phyloP scores from a whole-genome alignment of 1,140 invertebrate genomes.

The Drosophila takahashii region DNA sequence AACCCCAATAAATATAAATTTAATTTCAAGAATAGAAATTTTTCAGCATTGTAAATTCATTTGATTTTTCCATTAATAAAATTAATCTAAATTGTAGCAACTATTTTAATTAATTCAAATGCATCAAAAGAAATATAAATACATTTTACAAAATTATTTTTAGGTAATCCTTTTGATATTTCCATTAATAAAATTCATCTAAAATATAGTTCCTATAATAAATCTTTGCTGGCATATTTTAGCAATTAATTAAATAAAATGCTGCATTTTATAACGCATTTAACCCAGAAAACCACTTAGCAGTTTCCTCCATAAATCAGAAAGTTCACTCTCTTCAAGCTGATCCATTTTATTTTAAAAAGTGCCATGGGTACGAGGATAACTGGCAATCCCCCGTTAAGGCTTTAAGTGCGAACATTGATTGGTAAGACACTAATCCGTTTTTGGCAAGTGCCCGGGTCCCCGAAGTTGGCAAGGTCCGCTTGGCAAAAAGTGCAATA shows the following conservation, averaged over 20 bases:
- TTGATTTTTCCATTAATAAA: no score
- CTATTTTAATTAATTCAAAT: no score
- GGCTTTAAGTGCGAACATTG: conserved; percentile 74
- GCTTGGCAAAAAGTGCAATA: conserved; percentile 70
- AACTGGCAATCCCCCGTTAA: conserved; percentile 44
- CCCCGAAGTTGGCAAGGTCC: conserved; percentile 60
- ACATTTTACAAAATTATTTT: no score
- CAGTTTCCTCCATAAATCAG: conserved; percentile 38
- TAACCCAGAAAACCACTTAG: conserved; percentile 16
- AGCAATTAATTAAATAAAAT: background rate
- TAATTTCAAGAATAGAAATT: no score
- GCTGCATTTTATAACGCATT: background rate
- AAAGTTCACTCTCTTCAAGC: background rate
- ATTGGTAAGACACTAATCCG: conserved; percentile 77
- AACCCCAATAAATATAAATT: no score
- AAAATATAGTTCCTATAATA: no score
- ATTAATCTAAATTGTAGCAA: no score
- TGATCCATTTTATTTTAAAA: conserved; percentile 30
- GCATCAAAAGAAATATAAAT: no score
- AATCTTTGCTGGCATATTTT: no score
- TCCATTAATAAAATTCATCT: no score
- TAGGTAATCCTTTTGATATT: no score
- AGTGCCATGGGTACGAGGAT: conserved; percentile 13
- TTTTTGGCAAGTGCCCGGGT: conserved; percentile 74
- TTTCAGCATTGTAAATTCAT: no score